phyloP scores from a whole-genome alignment of 1,140 invertebrate species.

The Trichonephila clavata region DNA sequence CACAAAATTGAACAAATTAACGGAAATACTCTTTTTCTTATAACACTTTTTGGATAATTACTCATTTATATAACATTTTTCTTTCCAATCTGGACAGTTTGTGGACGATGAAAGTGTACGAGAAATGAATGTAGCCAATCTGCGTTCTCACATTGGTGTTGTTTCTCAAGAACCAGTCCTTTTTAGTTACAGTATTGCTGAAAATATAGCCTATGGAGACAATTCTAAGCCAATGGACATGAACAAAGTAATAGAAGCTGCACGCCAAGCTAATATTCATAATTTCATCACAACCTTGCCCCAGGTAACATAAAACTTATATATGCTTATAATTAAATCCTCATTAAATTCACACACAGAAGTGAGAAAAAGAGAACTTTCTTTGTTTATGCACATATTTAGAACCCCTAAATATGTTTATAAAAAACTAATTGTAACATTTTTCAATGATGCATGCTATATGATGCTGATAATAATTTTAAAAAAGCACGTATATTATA shows the following conservation, averaged over 20 bases:
- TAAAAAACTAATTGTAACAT: too few species aligned
- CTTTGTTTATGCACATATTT: too few species aligned
- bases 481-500: too few species aligned
- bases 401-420: too few species aligned
- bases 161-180: slow-evolving; percentile 86
- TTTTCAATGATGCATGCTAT: too few species aligned
- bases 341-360: too few species aligned
- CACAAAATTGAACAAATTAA: not conserved
- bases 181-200: slow-evolving; percentile 83
- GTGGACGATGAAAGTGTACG: slow-evolving; percentile 87
- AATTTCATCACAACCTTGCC: slow-evolving; percentile 87
- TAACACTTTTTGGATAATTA: not conserved
- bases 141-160: slow-evolving; percentile 82
- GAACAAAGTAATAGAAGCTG: slow-evolving; percentile 83
- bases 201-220: slow-evolving; percentile 83
- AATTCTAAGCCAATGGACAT: slow-evolving; percentile 78
- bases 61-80: not conserved
- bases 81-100: slow-evolving; percentile 67
- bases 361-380: too few species aligned
- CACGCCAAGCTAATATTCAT: slow-evolving; percentile 88
- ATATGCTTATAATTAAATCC: slow-evolving; percentile 41
- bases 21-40: not conserved
- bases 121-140: slow-evolving; percentile 85
- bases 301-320: slow-evolving; percentile 82
- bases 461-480: too few species aligned